Evolutionary conservation across 2,888 invertebrate genomes (phyloP), one percentile per base, ranked within the genome.

Genomic region (Hyles lineata): DNA sequence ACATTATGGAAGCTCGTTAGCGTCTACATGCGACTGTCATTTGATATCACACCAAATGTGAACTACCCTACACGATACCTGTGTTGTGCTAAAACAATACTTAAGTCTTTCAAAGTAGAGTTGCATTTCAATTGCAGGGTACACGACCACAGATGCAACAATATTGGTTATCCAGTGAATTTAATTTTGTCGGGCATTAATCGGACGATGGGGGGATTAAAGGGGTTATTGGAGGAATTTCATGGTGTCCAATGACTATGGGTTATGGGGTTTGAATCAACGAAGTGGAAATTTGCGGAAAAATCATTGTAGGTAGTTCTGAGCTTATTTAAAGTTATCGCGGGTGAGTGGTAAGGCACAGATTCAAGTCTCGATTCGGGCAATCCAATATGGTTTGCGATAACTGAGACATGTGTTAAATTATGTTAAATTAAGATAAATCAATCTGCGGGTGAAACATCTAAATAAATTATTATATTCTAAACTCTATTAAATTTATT

Each of bases 161-260:
- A 87, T 91, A 89, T 89, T 87, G 88, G 86, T 88, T 87, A 86
- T 81, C 84, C 82, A 82, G 87, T 87, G 90, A 91, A 90, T 92
- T 92, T 90, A 91, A 93, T 92, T 93, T 89, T 85, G 89, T 85
- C 85, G 88, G 86, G 89, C 92, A 92, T 93, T 92, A 91, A 93
- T 91, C 89, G 90, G 86, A 86, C 88, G 84, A 83, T 87, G 86
- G 88, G 80, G 87, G 92, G 91, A 91, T 93, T 90, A 92, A 55
- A 55, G 88, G 81, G 78, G 86, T 91, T 90, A 92, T 87, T 89
- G 88, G 86, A 82, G 81, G 80, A 86, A 86, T 89, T 85, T 89
- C 83, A 87, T 85, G 84, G 78, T 75, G 72, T 76, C 75, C 74
- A 76, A 76, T 77, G 63, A 43, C 43, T 23, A 50, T 67, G 23